Base-by-base conservation (phyloP, 1,140 invertebrate species). In the Charaxes varanes region DNA sequence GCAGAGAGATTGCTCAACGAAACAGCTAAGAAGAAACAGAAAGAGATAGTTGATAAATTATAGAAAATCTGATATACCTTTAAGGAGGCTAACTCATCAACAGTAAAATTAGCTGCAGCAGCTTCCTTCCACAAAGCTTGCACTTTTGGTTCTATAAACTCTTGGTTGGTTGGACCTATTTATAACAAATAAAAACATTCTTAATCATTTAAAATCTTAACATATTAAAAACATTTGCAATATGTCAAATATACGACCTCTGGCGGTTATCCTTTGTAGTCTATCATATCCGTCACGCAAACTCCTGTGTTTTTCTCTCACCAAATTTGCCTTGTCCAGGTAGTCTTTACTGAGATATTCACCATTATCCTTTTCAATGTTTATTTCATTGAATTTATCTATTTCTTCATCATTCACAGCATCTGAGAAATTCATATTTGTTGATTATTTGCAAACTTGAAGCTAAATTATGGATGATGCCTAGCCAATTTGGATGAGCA, bases 111-210 rank as follows among this genome's bases (percentile, higher is more conserved):
- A 14, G 89, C 88, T 45, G 91, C 87, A 6, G 91, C 62, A 1
- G 95, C 96, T 26, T 94, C 82, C 53, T 88, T 89, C 95, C 95
- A 98, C 15, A 98, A 79, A 3, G 90, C 90, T 76, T 95, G 91
- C 2, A 97, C 95, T 85, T 94, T 94, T 0, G 92, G 92, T 63
- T 97, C 95, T 10, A 94, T 87, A 73, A 98, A 97, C 53, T 96
- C 94, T 66, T 89, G 90, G 50, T 91, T 92, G 40, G 90, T 88
- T 1, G 92, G 92, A 10, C 86, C 87, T 64, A 32, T 6, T 60
- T 23, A 33, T 16, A n/a, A 15, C 13, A 41, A 10, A 33, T n/a
- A 5, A 35, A 7, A 23, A 16, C 12, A 32, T 24, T 6, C 18
- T n/a, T n/a, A n/a, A n/a, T n/a, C n/a, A n/a, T n/a, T n/a, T n/a